phyloP scores from a whole-genome alignment of 2,888 invertebrate genomes.

The Leptopilina syphax region DNA sequence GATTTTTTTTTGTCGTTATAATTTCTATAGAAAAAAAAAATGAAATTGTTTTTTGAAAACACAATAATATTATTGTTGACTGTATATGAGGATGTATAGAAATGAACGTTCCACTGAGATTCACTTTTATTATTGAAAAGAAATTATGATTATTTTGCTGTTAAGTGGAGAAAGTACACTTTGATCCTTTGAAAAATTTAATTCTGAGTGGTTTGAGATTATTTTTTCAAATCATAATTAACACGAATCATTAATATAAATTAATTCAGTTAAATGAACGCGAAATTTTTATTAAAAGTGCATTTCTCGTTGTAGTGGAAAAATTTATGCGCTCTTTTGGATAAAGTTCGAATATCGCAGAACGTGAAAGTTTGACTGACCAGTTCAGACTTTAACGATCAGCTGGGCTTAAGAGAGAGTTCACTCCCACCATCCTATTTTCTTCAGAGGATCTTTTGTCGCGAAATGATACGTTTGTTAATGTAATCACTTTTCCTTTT shows the following conservation, averaged over 20 bases:
- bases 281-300: background rate
- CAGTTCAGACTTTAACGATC: slow-evolving; percentile 70
- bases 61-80: background rate
- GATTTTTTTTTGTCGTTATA: too few species aligned
- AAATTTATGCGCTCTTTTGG: slow-evolving; percentile 39
- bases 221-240: background rate
- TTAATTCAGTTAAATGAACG: background rate
- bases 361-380: slow-evolving; percentile 76
- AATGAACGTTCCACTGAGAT: background rate
- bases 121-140: slow-evolving; percentile 12
- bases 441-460: slow-evolving; percentile 22
- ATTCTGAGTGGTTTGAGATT: background rate
- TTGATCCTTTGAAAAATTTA: background rate
- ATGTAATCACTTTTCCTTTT: background rate
- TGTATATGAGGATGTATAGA: background rate
- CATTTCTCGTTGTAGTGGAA: slow-evolving; percentile 19
- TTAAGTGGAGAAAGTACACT: background rate
- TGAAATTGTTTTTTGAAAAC: background rate
- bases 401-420: slow-evolving; percentile 71
- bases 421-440: slow-evolving; percentile 64
- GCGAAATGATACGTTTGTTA: slow-evolving; percentile 2
- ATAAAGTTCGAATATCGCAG: slow-evolving; percentile 63
- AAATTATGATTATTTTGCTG: slow-evolving; percentile 1
- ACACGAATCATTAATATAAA: background rate
- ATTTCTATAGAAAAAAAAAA: too few species aligned